A percentile compares a stretch with the other conserved stretches of the same genome.
Evolutionary conservation across 2,797 vertebrate genomes (phyloP).

Genomic region (Pterois miles): DNA sequence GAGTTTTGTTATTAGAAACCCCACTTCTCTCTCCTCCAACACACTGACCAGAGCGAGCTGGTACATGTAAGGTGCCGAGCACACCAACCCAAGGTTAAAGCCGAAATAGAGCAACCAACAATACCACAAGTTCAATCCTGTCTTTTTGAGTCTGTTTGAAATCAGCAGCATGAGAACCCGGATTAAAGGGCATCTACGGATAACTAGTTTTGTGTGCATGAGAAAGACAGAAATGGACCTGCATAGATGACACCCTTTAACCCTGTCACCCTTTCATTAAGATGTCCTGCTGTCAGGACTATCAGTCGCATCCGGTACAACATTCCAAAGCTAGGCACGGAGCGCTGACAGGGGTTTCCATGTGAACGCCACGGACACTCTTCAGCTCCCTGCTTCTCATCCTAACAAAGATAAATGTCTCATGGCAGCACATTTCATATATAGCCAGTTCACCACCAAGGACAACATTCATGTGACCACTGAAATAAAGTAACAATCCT

Average conservation of each 20-base stretch:
- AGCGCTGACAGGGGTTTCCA: slow-evolving; percentile 54
- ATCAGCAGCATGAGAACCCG: neutral
- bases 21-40: neutral
- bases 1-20: slow-evolving; percentile 33
- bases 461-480: slow-evolving; percentile 9
- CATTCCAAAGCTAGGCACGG: slow-evolving; percentile 13
- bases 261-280: slow-evolving; percentile 1
- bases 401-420: slow-evolving; percentile 31
- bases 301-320: slow-evolving; percentile 14
- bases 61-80: neutral
- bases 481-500: neutral
- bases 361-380: slow-evolving; percentile 27
- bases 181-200: neutral
- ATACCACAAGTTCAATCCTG: neutral
- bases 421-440: slow-evolving; percentile 37
- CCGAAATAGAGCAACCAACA: neutral
- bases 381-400: slow-evolving; percentile 16
- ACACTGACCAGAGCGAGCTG: slow-evolving; percentile 4
- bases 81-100: no score
- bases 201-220: neutral
- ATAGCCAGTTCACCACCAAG: slow-evolving; percentile 19
- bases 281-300: neutral
- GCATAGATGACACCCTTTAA: neutral
- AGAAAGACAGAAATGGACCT: neutral
- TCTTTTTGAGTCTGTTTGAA: neutral